Conservation (phyloP, 37 sponge, comb jelly and placozoan genomes). For the Hexactinellida sp. region DNA sequence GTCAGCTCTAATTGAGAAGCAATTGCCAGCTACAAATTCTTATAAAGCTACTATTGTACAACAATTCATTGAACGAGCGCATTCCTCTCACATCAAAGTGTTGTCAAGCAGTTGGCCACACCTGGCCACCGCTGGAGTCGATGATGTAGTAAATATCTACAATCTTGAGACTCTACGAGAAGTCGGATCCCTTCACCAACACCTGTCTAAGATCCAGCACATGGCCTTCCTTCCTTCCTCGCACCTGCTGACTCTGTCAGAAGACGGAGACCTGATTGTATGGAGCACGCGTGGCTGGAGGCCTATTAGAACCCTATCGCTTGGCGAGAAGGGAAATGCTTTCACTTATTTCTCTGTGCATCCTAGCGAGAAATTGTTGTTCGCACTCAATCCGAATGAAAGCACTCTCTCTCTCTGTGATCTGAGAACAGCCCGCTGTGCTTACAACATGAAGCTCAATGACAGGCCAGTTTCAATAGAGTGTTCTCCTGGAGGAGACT, state of each 20-base stretch:
- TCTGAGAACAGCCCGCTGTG: slow-evolving; percentile 6
- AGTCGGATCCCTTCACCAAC: neutral
- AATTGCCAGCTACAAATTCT: neutral
- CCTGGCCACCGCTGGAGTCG: neutral
- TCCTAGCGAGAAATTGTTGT: neutral
- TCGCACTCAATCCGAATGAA: neutral
- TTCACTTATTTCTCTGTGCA: neutral
- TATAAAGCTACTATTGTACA: slow-evolving; percentile 6
- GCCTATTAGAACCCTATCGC: neutral
- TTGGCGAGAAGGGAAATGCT: neutral
- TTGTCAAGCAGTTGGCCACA: slow-evolving; percentile 15
- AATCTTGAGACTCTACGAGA: neutral
- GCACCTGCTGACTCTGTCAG: neutral
- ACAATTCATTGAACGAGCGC: neutral
- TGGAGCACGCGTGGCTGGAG: neutral
- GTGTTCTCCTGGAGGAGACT: neutral
- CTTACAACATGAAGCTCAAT: neutral
- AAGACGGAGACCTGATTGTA: neutral
- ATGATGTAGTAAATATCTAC: neutral
- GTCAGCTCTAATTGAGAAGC: neutral
- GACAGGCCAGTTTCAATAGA: neutral
- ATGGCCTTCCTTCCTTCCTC: neutral
- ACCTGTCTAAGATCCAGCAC: neutral
- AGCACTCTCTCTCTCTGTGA: neutral
- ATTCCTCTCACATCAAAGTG: slow-evolving; percentile 5